phyloP scores from a whole-genome alignment of 2,888 invertebrate species.

The Spilarctia lutea region DNA sequence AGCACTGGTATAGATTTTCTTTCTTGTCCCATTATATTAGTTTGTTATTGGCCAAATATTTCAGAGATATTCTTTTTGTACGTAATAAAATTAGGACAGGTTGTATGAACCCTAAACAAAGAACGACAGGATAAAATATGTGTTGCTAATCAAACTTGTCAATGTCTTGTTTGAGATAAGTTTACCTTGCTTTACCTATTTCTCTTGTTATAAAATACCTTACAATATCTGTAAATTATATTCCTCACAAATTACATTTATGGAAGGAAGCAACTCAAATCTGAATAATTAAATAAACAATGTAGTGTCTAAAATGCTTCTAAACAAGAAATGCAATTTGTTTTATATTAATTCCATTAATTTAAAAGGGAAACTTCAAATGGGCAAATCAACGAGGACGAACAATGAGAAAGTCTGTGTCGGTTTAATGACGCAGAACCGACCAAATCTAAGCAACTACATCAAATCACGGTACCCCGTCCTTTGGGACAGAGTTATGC shows the following conservation, averaged over 20 bases:
- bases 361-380: constrained; percentile 31
- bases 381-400: constrained; percentile 22
- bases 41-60: constrained; percentile 57
- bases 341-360: constrained; percentile 34
- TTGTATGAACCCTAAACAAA: constrained; percentile 31
- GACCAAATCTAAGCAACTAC: constrained; percentile 47
- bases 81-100: constrained; percentile 21
- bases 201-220: not conserved
- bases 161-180: constrained; percentile 14
- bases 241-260: constrained; percentile 2
- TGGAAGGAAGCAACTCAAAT: constrained; percentile 20
- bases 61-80: constrained; percentile 39
- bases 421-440: constrained; percentile 53
- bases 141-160: constrained; percentile 25
- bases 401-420: constrained; percentile 25
- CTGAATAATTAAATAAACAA: constrained; percentile 29
- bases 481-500: constrained; percentile 40
- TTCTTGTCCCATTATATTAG: constrained; percentile 55
- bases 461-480: constrained; percentile 51
- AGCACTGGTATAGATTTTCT: constrained; percentile 54
- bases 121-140: constrained; percentile 20
- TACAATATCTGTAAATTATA: not conserved
- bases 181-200: not conserved
- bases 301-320: constrained; percentile 9
- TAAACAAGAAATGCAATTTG: constrained; percentile 30